Evolutionary conservation across 2,888 invertebrate genomes (phyloP).

Genomic region (Eudemis profundana): DNA sequence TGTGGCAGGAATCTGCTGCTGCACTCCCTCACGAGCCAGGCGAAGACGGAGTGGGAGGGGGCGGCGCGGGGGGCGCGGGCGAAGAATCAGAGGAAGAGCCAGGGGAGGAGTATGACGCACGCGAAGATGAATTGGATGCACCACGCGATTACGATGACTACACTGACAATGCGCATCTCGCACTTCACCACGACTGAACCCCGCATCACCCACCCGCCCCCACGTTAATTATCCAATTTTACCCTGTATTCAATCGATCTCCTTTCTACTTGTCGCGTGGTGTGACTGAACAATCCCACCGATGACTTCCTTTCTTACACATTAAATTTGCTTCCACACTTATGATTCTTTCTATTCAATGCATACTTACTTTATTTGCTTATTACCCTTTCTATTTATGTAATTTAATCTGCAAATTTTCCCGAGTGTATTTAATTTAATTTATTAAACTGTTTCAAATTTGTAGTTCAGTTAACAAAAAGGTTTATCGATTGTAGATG

Average conservation of each 20-base stretch:
- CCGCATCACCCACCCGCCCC: conserved; percentile 21
- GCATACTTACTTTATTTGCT: too few relatives aligned
- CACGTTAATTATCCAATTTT: conserved; percentile 1
- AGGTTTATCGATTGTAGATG: too few relatives aligned
- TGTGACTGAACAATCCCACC: background rate
- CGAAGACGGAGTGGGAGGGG: conserved; percentile 50
- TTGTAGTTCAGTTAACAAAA: too few relatives aligned
- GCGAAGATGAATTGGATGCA: conserved; percentile 68
- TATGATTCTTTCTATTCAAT: too few relatives aligned
- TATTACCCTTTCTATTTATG: too few relatives aligned
- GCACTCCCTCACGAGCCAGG: conserved; percentile 57
- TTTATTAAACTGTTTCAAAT: too few relatives aligned
- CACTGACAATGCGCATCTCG: conserved; percentile 74
- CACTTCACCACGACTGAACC: conserved; percentile 69
- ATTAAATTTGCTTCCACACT: background rate
- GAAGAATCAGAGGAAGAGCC: conserved; percentile 58
- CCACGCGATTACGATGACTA: conserved; percentile 79
- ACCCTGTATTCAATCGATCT: conserved; percentile 4
- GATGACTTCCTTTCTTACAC: background rate
- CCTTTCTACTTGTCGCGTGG: background rate
- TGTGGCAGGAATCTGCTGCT: conserved; percentile 58
- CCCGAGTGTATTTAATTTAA: too few relatives aligned
- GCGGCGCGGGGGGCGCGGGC: conserved; percentile 50
- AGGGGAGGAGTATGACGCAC: conserved; percentile 65
- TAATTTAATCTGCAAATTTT: too few relatives aligned